Conservation (phyloP, 2,888 invertebrate species). For the Lepas anatifera region DNA sequence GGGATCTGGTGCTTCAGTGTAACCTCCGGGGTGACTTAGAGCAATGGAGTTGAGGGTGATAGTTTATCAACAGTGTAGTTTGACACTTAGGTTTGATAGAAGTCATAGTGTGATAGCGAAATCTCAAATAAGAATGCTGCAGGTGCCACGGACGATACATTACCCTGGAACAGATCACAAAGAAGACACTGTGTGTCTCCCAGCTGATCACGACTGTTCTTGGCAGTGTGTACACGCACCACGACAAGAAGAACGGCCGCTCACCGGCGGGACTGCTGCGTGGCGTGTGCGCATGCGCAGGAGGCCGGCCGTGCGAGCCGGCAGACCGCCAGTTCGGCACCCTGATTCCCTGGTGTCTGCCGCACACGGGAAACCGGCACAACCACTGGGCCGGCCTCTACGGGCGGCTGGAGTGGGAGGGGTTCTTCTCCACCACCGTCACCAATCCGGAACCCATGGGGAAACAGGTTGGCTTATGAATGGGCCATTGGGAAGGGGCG, state of each 20-base stretch:
- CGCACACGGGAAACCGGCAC: slow-evolving; percentile 72
- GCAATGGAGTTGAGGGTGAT: too few species aligned
- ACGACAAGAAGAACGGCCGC: slow-evolving; percentile 43
- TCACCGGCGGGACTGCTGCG: slow-evolving; percentile 41
- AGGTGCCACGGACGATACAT: too few species aligned
- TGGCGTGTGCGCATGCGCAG: slow-evolving; percentile 66
- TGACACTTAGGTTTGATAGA: too few species aligned
- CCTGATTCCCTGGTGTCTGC: slow-evolving; percentile 76
- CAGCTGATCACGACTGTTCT: too few species aligned
- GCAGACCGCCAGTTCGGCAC: slow-evolving; percentile 66
- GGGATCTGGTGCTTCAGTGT: too few species aligned
- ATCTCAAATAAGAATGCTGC: too few species aligned
- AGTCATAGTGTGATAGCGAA: too few species aligned
- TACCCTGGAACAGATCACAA: too few species aligned
- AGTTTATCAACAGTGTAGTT: too few species aligned
- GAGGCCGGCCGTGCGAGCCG: slow-evolving; percentile 47
- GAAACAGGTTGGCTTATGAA: slow-evolving; percentile 60
- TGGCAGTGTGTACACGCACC: slow-evolving; percentile 41
- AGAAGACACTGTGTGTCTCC: too few species aligned
- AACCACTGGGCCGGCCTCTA: slow-evolving; percentile 79
- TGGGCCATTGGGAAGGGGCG: too few species aligned
- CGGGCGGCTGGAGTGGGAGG: slow-evolving; percentile 66
- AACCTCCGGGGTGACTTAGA: too few species aligned
- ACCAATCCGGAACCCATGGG: slow-evolving; percentile 81
- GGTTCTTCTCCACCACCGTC: slow-evolving; percentile 71